Evolutionary conservation across 2,113 vertebrate genomes (phyloP), one percentile per base, ranked within the genome.

Genomic region (Hiodon tergisus): DNA sequence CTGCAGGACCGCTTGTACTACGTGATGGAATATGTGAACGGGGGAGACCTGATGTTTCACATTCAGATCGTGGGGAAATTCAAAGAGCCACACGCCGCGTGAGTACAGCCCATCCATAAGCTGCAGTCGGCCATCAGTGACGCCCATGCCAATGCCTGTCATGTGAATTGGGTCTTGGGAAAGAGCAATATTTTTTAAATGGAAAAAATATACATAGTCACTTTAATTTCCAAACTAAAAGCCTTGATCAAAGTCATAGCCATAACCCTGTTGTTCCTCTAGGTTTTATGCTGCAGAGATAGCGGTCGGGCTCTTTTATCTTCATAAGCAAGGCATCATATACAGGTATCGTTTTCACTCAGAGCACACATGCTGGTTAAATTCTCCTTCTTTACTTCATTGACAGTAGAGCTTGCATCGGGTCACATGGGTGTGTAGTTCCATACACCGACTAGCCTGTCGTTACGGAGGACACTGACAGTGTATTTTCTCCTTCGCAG

Each of bases 41-140:
- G 95, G 8, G 95, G 95, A 10, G 95, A 97, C 86, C 87, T 97
- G 82, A 97, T 97, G 95, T 96, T 95, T 82, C 95, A 97, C 87
- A 97, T 97, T 77, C 95, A 97, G 85, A 94, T 94, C 55, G 76
- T 96, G 73, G 94, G 95, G 78, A 96, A 96, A 83, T 97, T 97
- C 88, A 97, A 97, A 90, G 95, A 97, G 83, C 90, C 94, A 6
- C 95, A 97, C 3, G 94, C 94, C 53, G 94, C 94, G 95, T 97
- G 88, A 85, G 95, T 92, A 79, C 67, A 72, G 69, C 69, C 50
- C 73, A 65, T 68, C 50, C 73, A 65, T 68, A 53, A 70, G 75
- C 67, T 50, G 74, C 77, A 71, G 73, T 60, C 73, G 74, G 77
- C 77, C 69, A 7, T 66, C 77, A 73, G 80, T 75, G 65, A 71